These are phyloP conservation scores for Torymus texanus DNA, from an alignment of 2,888 invertebrate species.

Conservation along the genomic window DNA sequence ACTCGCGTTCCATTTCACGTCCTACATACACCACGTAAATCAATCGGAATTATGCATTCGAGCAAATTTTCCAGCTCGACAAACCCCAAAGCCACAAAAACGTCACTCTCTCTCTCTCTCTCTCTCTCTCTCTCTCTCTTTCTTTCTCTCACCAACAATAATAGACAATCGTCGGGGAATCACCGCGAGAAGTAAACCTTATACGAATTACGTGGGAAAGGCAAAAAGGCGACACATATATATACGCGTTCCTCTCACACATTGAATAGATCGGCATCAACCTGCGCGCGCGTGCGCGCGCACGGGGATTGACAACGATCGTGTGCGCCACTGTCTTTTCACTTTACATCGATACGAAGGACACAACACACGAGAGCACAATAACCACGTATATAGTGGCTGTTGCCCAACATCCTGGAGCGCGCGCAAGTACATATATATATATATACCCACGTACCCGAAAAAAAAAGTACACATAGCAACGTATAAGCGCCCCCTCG, in stretches of 20 bases:
- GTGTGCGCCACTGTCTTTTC: not conserved
- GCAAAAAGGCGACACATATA: too few species aligned
- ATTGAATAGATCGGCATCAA: conserved; percentile 27
- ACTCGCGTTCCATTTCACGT: too few species aligned
- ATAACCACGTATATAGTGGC: not conserved
- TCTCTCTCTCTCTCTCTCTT: too few species aligned
- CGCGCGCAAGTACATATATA: not conserved
- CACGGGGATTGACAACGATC: conserved; percentile 28
- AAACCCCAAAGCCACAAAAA: not conserved
- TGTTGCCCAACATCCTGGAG: conserved; percentile 13
- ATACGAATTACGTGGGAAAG: too few species aligned
- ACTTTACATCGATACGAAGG: conserved; percentile 32
- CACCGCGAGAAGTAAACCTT: too few species aligned
- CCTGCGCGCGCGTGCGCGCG: not conserved
- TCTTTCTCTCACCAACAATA: too few species aligned
- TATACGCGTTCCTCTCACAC: not conserved
- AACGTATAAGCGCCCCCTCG: too few species aligned
- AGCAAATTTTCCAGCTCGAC: not conserved
- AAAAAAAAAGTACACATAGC: too few species aligned
- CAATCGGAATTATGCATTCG: not conserved
- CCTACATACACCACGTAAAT: not conserved
- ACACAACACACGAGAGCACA: not conserved
- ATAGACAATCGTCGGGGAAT: too few species aligned
- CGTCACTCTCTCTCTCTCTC: too few species aligned
- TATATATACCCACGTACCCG: too few species aligned